A percentile compares a stretch with the other conserved stretches of the same genome.
These are phyloP conservation scores for Genyomyrus donnyi DNA, from an alignment of 2,113 vertebrate genomes.

Conservation along the genomic window DNA sequence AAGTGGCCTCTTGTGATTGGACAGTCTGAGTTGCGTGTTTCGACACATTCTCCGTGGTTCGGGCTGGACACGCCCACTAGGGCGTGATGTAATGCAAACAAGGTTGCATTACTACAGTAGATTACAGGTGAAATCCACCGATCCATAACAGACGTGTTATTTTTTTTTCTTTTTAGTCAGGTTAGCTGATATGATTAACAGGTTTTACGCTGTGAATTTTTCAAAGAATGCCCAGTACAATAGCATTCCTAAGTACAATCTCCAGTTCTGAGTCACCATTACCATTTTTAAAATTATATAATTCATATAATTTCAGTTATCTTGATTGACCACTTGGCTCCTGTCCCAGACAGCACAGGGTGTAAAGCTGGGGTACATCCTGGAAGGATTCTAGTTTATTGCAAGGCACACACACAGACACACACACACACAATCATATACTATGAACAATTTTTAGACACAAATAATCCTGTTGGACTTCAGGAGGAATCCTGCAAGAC, in stretches of 20 bases:
- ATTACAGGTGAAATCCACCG: not conserved
- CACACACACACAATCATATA: not conserved
- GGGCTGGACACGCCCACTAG: not conserved
- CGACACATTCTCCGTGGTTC: not conserved
- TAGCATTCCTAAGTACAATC: not conserved
- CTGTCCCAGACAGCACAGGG: not conserved
- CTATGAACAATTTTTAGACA: not conserved
- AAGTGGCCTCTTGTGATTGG: constrained; percentile 12
- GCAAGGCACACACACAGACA: not conserved
- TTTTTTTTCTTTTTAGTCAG: not conserved
- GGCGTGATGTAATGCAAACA: not conserved
- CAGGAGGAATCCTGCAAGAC: not conserved
- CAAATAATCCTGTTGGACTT: not conserved
- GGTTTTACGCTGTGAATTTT: not conserved
- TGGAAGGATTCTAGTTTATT: not conserved
- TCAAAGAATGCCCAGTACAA: not conserved
- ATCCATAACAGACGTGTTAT: not conserved
- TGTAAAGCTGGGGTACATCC: not conserved
- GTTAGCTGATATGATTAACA: not conserved
- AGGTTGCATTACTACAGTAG: not conserved
- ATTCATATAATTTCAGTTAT: not conserved
- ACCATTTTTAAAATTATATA: not conserved
- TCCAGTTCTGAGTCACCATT: not conserved
- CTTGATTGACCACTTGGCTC: not conserved
- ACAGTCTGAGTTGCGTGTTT: constrained; percentile 8